Evolutionary conservation across 2,888 invertebrate species (phyloP).

Genomic region (Limnephilus marmoratus): DNA sequence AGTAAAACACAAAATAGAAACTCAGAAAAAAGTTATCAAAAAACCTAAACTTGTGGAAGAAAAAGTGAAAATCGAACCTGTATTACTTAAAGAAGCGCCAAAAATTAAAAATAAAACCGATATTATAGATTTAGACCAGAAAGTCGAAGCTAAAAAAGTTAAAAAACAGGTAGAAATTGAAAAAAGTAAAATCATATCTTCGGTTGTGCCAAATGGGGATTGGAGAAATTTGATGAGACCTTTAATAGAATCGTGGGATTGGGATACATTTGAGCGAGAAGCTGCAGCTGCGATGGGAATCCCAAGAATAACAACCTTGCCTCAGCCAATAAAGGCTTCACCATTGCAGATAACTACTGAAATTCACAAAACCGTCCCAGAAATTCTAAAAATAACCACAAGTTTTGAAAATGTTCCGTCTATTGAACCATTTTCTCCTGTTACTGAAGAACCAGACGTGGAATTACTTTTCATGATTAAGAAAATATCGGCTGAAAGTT

Average conservation of each 20-base stretch:
- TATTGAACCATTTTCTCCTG: constrained; percentile 79
- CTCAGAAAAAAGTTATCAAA: constrained; percentile 69
- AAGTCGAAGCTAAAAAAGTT: constrained; percentile 65
- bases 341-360: constrained; percentile 77
- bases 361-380: constrained; percentile 75
- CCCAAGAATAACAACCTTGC: constrained; percentile 74
- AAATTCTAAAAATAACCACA: constrained; percentile 76
- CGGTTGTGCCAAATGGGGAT: constrained; percentile 75
- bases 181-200: constrained; percentile 71
- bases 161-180: constrained; percentile 68
- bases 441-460: constrained; percentile 75
- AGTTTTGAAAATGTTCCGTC: constrained; percentile 80
- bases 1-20: constrained; percentile 73
- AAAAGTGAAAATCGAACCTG: constrained; percentile 41
- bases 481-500: constrained; percentile 77
- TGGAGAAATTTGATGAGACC: constrained; percentile 82
- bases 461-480: constrained; percentile 74
- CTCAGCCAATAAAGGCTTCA: constrained; percentile 74
- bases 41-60: constrained; percentile 68
- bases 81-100: constrained; percentile 68
- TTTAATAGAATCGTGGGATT: constrained; percentile 81
- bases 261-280: constrained; percentile 81
- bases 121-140: constrained; percentile 38
- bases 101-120: constrained; percentile 42
- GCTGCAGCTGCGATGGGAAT: constrained; percentile 74